phyloP scores from a whole-genome alignment of 1,140 invertebrate genomes.

The Piezodorus guildinii region DNA sequence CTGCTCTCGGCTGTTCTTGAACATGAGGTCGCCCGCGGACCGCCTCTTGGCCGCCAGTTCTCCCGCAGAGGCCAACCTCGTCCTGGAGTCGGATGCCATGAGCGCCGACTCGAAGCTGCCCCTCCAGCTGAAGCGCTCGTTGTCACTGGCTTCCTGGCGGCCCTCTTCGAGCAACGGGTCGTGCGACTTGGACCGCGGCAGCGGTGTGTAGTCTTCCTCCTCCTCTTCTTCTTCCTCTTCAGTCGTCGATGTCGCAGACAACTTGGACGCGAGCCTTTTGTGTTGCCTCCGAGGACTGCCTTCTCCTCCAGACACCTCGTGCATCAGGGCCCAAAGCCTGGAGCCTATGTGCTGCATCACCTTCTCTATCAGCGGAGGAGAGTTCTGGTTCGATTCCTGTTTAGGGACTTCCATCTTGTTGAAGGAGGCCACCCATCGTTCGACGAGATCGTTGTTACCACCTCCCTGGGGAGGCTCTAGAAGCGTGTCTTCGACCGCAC shows the following conservation, averaged over 20 bases:
- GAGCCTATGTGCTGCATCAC: slow-evolving; percentile 87
- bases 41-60: slow-evolving; percentile 57
- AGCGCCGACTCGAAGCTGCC: slow-evolving; percentile 80
- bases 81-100: slow-evolving; percentile 63
- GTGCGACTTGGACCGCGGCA: slow-evolving; percentile 62
- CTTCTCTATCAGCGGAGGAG: slow-evolving; percentile 77
- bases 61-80: slow-evolving; percentile 47
- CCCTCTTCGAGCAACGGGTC: slow-evolving; percentile 49
- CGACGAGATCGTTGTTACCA: slow-evolving; percentile 60
- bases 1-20: slow-evolving; percentile 61
- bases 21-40: slow-evolving; percentile 64
- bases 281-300: slow-evolving; percentile 35
- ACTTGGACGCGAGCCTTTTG: slow-evolving; percentile 42
- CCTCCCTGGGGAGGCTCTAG: slow-evolving; percentile 30
- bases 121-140: slow-evolving; percentile 78
- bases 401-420: slow-evolving; percentile 51
- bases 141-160: slow-evolving; percentile 70
- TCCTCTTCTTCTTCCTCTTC: slow-evolving; percentile 64
- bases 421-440: slow-evolving; percentile 66
- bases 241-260: slow-evolving; percentile 50
- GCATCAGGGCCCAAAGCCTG: slow-evolving; percentile 79
- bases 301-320: slow-evolving; percentile 51
- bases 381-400: slow-evolving; percentile 48
- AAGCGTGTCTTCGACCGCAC: slow-evolving; percentile 39
- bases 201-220: slow-evolving; percentile 42